phyloP scores from a whole-genome alignment of 2,113 vertebrate species.

The Paramisgurnus dabryanus region DNA sequence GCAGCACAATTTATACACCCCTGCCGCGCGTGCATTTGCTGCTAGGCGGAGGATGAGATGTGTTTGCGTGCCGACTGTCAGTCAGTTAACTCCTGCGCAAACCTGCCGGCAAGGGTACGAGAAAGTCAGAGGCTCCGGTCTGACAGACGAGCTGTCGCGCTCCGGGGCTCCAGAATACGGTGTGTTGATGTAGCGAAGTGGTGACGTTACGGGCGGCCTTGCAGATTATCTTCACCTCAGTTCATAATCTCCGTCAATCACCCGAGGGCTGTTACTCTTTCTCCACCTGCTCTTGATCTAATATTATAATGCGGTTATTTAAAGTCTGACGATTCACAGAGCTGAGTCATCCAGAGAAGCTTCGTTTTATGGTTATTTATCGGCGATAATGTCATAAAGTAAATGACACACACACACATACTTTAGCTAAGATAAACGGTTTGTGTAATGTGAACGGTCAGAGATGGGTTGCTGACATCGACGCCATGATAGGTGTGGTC shows the following conservation, averaged over 20 bases:
- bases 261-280: constrained; percentile 14
- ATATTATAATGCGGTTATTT: constrained; percentile 18
- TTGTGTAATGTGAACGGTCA: constrained; percentile 11
- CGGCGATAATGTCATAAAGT: constrained; percentile 24
- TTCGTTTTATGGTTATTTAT: constrained; percentile 7
- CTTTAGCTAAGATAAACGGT: constrained; percentile 32
- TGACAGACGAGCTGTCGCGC: constrained; percentile 35
- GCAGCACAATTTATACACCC: constrained; percentile 50
- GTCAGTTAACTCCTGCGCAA: constrained; percentile 46
- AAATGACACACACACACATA: neutral
- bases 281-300: constrained; percentile 8
- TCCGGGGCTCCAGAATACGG: neutral
- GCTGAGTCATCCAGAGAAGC: neutral
- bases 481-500: neutral
- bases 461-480: neutral
- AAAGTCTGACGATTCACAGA: neutral
- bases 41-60: constrained; percentile 45
- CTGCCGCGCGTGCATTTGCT: constrained; percentile 59
- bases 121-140: constrained; percentile 34
- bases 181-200: neutral
- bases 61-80: constrained; percentile 41
- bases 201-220: neutral
- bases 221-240: constrained; percentile 6
- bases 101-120: constrained; percentile 31
- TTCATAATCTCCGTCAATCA: constrained; percentile 14